phyloP scores from a whole-genome alignment of 2,888 invertebrate species.

The Iselma pallidipennis region DNA sequence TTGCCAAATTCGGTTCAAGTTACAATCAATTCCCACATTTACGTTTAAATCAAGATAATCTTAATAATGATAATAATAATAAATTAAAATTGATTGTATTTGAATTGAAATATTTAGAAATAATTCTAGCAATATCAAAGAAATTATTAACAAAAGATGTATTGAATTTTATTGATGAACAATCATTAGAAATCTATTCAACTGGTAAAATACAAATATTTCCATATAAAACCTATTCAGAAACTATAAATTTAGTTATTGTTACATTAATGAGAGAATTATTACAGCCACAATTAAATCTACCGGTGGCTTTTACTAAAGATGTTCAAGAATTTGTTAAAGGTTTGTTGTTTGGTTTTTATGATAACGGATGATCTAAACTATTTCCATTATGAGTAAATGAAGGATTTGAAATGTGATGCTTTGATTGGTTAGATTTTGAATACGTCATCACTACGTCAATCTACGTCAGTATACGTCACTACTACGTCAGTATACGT shows the following conservation, averaged over 20 bases:
- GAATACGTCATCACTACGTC: too few relatives aligned
- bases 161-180: conserved; percentile 76
- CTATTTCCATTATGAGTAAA: too few relatives aligned
- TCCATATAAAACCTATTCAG: conserved; percentile 93
- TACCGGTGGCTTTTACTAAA: conserved; percentile 87
- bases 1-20: conserved; percentile 89
- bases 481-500: too few relatives aligned
- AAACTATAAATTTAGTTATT: conserved; percentile 91
- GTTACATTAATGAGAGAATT: conserved; percentile 90
- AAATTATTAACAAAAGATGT: conserved; percentile 84
- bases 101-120: conserved; percentile 77
- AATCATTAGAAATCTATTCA: conserved; percentile 77
- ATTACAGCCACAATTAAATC: conserved; percentile 85
- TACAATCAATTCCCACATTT: conserved; percentile 89
- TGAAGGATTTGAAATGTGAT: too few relatives aligned
- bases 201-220: conserved; percentile 74
- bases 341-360: too few relatives aligned
- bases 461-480: too few relatives aligned
- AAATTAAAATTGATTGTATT: conserved; percentile 68
- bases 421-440: too few relatives aligned
- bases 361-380: too few relatives aligned
- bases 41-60: conserved; percentile 59
- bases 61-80: conserved; percentile 65
- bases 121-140: conserved; percentile 79
- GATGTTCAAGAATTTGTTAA: conserved; percentile 73